Conservation (phyloP, 1,140 invertebrate species). For the Drosophila rufa region DNA sequence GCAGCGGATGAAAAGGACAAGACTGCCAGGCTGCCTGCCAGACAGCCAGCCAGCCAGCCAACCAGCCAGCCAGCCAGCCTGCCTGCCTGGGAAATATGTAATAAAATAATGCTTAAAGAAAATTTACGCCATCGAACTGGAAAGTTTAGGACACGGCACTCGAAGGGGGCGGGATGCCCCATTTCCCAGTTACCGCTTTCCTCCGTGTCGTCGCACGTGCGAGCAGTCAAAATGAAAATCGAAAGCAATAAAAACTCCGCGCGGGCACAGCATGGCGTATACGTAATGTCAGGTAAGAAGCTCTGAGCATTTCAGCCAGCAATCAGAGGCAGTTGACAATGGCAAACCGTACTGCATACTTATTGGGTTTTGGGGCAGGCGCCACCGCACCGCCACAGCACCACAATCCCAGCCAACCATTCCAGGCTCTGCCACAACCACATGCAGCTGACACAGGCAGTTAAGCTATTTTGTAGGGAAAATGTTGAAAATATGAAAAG, state of each 20-base stretch:
- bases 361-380: constrained; percentile 63
- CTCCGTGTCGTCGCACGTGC: constrained; percentile 68
- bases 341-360: constrained; percentile 69
- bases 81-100: constrained; percentile 56
- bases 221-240: constrained; percentile 79
- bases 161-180: constrained; percentile 8
- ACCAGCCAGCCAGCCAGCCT: constrained; percentile 8
- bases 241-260: constrained; percentile 77
- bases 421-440: constrained; percentile 8
- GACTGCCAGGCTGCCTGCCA: constrained; percentile 23
- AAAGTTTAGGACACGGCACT: constrained; percentile 59
- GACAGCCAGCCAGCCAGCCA: constrained; percentile 1
- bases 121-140: constrained; percentile 75
- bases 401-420: background rate
- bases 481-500: constrained; percentile 61
- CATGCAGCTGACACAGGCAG: constrained; percentile 55
- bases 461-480: constrained; percentile 62
- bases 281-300: constrained; percentile 61
- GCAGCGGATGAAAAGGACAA: constrained; percentile 38
- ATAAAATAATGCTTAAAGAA: constrained; percentile 80
- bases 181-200: constrained; percentile 6
- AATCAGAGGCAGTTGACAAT: constrained; percentile 63
- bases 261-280: constrained; percentile 60
- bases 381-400: constrained; percentile 17
- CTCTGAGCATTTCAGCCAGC: constrained; percentile 40